Conservation (phyloP, 2,797 vertebrate genomes). For the Galagoides demidoff region DNA sequence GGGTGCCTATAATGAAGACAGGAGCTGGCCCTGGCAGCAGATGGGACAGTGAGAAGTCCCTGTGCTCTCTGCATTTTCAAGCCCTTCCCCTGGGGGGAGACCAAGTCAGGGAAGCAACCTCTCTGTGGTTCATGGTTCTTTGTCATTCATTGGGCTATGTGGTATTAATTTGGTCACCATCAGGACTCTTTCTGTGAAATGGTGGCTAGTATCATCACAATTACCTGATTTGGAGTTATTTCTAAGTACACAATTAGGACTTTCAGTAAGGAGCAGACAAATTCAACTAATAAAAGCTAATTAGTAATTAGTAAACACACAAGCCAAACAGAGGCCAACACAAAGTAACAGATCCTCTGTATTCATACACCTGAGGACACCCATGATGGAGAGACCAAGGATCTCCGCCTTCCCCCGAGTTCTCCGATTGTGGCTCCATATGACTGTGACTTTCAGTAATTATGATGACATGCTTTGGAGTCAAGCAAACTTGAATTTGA, state of each 20-base stretch:
- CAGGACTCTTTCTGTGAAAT: background rate
- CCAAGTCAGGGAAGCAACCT: background rate
- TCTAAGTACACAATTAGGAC: background rate
- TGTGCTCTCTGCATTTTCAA: background rate
- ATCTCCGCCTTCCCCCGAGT: background rate
- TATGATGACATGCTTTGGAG: background rate
- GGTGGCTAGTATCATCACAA: constrained; percentile 18
- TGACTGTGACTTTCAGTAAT: background rate
- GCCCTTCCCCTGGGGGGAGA: background rate
- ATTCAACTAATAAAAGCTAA: constrained; percentile 38
- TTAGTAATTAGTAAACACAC: background rate
- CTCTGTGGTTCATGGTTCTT: background rate
- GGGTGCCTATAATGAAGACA: background rate
- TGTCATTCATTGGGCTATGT: background rate
- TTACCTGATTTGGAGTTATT: constrained; percentile 26
- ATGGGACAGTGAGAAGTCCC: background rate
- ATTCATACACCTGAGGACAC: background rate
- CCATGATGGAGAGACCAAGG: background rate
- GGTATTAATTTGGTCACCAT: background rate
- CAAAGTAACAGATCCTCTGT: background rate
- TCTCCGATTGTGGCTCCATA: background rate
- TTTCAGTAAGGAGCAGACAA: background rate
- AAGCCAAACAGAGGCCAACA: constrained; percentile 7
- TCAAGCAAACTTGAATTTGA: background rate
- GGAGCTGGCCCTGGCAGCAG: background rate